Base-by-base conservation (phyloP, 2,797 vertebrate genomes). In the Chaunax sp. region DNA sequence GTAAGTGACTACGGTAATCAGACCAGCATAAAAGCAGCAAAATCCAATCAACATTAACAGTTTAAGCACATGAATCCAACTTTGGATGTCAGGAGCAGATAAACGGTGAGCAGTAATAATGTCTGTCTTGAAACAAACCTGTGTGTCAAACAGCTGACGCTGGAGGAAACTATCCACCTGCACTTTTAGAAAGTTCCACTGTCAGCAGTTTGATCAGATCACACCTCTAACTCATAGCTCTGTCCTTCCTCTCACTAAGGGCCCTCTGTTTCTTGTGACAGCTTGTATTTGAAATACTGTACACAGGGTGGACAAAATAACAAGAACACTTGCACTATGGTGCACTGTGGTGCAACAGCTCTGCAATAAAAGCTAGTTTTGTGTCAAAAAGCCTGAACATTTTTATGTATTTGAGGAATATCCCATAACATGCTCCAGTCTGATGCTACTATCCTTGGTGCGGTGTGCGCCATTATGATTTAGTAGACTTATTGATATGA, bases 121-220 rank as follows among this genome's bases (percentile, higher is more conserved):
- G 41, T 72, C 52, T 72, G 53, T 45, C 61, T 50, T 63, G 45
- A 61, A 57, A 45, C 66, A 40, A 72, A 63, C 51, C 41, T 69
- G 57, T 75, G 72, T 71, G 74, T 55, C 69, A 22, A 60, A 37
- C 66, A 75, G 72, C 64, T 73, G 28, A 45, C 47, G 63, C 3
- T 5, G 4, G 43, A 76, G 50, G 58, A 76, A 47, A 52, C 47
- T 64, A 41, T 67, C 43, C 16, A 22, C 47, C 30, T 43, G 40
- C 38, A 12, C 18, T 46, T 60, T 69, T 53, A 35, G 53, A 23
- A 37, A 33, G 60, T 60, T 77, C 53, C 6, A 61, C 38, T 68
- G 67, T 75, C 58, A 64, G 68, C 59, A 78, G 22, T 69, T 73
- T 67, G 70, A 79, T 77, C 22, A 51, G 50, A 74, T 81, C 60